These are phyloP conservation scores for Cyclophora albipunctata DNA, from an alignment of 2,888 invertebrate species.

Conservation along the genomic window DNA sequence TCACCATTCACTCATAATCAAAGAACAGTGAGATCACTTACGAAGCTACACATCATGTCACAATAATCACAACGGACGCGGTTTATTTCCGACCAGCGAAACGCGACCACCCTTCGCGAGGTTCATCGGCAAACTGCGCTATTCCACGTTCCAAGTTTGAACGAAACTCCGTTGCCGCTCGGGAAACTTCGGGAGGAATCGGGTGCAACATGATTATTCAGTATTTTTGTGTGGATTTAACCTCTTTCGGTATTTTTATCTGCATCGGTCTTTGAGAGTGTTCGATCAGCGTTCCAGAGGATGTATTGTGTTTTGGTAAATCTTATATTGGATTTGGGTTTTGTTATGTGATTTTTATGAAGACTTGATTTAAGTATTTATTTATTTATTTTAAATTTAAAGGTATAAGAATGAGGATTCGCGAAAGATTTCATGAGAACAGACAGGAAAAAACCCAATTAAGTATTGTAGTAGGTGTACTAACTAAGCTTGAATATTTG, in stretches of 20 bases:
- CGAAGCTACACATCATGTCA: slow-evolving; percentile 13
- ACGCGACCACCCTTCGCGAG: slow-evolving; percentile 27
- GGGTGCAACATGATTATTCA: slow-evolving; percentile 30
- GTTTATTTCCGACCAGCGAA: slow-evolving; percentile 30
- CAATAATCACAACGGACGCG: slow-evolving; percentile 31
- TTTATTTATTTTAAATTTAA: too few relatives aligned
- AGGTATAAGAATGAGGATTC: too few relatives aligned
- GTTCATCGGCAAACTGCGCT: slow-evolving; percentile 43
- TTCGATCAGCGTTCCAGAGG: slow-evolving; percentile 4
- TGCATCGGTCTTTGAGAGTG: slow-evolving; percentile 22
- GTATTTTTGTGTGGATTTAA: slow-evolving; percentile 23
- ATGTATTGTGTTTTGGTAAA: background rate
- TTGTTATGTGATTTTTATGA: too few relatives aligned
- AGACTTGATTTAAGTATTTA: too few relatives aligned
- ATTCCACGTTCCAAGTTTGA: slow-evolving; percentile 38
- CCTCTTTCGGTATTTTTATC: slow-evolving; percentile 21
- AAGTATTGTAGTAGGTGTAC: too few relatives aligned
- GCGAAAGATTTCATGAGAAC: too few relatives aligned
- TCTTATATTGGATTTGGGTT: too few relatives aligned
- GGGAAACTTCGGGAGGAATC: slow-evolving; percentile 28
- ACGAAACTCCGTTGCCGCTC: slow-evolving; percentile 34
- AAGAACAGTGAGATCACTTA: slow-evolving; percentile 2
- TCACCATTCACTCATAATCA: background rate
- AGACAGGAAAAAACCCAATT: too few relatives aligned
- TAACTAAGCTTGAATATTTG: too few relatives aligned